A percentile compares a stretch with the other conserved stretches of the same genome.
Conservation (phyloP, 2,113 vertebrate species). For the Peucedramus taeniatus region DNA sequence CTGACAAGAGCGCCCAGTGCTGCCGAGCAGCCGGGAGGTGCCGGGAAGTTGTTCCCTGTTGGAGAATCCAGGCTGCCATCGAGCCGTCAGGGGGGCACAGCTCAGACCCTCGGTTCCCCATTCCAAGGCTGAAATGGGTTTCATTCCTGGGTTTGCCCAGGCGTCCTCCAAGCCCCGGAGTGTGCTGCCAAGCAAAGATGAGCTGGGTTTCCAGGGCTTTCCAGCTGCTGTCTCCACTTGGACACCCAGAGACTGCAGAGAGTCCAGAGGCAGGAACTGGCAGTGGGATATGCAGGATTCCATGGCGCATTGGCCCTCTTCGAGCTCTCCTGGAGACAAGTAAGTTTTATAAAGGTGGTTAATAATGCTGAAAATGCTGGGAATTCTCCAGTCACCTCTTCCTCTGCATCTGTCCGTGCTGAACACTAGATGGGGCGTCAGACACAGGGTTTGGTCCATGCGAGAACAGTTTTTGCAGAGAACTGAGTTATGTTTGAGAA, state of each 20-base stretch:
- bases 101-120: neutral
- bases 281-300: neutral
- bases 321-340: neutral
- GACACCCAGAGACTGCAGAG: neutral
- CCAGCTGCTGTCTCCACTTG: rapidly evolving
- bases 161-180: neutral
- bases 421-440: constrained; percentile 40
- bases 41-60: rapidly evolving
- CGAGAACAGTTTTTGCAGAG: neutral
- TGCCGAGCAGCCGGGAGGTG: neutral
- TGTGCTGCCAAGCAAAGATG: neutral
- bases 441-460: neutral
- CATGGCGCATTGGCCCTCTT: neutral
- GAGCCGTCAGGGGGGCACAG: neutral
- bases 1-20: neutral
- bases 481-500: neutral
- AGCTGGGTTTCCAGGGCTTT: neutral
- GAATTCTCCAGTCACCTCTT: neutral
- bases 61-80: rapidly evolving
- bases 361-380: neutral
- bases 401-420: neutral
- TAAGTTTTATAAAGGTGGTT: neutral
- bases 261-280: neutral
- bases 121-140: neutral
- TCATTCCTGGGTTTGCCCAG: neutral